A percentile compares a stretch with the other conserved stretches of the same genome.
Evolutionary conservation across 2,797 vertebrate species (phyloP).

Genomic region (Adrianichthys oophorus): DNA sequence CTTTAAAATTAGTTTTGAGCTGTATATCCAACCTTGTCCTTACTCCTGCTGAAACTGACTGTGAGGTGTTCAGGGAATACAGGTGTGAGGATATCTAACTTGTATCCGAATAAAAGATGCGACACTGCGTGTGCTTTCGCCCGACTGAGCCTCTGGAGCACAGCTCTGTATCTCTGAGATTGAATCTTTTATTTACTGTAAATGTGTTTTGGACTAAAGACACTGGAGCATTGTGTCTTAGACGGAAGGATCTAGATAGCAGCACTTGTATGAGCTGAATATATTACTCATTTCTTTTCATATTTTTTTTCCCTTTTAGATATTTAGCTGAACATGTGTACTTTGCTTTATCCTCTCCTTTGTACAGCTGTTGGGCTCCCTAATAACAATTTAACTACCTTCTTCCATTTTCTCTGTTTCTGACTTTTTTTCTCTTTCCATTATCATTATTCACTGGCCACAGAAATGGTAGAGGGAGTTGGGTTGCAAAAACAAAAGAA

Average conservation of each 20-base stretch:
- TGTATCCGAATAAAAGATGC: conserved; percentile 10
- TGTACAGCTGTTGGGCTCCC: no score
- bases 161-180: conserved; percentile 40
- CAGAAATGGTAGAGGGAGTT: conserved; percentile 12
- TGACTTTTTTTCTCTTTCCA: not conserved
- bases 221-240: conserved; percentile 58
- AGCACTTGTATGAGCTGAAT: conserved; percentile 53
- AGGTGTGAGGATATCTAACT: conserved; percentile 31
- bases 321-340: no score
- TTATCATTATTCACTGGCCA: conserved; percentile 11
- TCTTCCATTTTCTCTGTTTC: no score
- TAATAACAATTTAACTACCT: no score
- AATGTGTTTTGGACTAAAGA: conserved; percentile 43
- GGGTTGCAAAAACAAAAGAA: conserved; percentile 8
- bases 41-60: conserved; percentile 19
- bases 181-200: conserved; percentile 46
- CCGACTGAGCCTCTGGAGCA: conserved; percentile 26
- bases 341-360: no score
- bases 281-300: conserved; percentile 33
- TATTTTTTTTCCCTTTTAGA: not conserved
- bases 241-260: conserved; percentile 62
- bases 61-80: conserved; percentile 7
- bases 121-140: conserved; percentile 25
- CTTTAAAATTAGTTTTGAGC: not conserved
- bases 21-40: conserved; percentile 23